Percentiles rank a stretch among this genome's conserved stretches.
phyloP scores from a whole-genome alignment of 2,888 invertebrate species.

The Epirrhoe tristata region DNA sequence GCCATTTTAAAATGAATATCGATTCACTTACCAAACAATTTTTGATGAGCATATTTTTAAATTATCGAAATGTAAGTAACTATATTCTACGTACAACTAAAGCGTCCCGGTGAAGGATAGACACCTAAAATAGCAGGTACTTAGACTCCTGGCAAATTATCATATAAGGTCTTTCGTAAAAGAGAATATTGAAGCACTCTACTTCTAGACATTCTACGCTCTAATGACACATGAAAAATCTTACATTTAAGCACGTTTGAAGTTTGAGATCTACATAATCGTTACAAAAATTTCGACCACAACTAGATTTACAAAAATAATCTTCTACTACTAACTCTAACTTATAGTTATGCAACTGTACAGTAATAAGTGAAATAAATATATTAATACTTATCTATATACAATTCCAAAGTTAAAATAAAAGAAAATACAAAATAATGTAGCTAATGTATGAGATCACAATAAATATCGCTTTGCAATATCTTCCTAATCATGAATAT shows the following conservation, averaged over 20 bases:
- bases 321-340: slow-evolving; percentile 28
- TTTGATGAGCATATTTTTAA: slow-evolving; percentile 54
- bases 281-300: slow-evolving; percentile 24
- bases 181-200: slow-evolving; percentile 26
- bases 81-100: slow-evolving; percentile 2
- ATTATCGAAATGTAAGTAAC: background rate
- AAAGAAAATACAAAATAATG: slow-evolving; percentile 1
- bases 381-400: slow-evolving; percentile 10
- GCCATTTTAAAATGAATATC: slow-evolving; percentile 68
- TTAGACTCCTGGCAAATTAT: slow-evolving; percentile 55
- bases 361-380: slow-evolving; percentile 38
- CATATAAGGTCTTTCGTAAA: slow-evolving; percentile 12
- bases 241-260: slow-evolving; percentile 19
- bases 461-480: slow-evolving; percentile 81
- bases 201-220: slow-evolving; percentile 15
- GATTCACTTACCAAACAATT: slow-evolving; percentile 60
- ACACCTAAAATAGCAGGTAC: slow-evolving; percentile 57
- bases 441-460: slow-evolving; percentile 60
- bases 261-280: slow-evolving; percentile 13
- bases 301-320: slow-evolving; percentile 36
- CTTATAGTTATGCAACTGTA: slow-evolving; percentile 29
- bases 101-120: slow-evolving; percentile 3
- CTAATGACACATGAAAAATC: slow-evolving; percentile 22
- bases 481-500: slow-evolving; percentile 62
- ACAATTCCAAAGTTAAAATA: slow-evolving; percentile 1